phyloP scores from a whole-genome alignment of 2,113 vertebrate species.

The Aleadryas rufinucha region DNA sequence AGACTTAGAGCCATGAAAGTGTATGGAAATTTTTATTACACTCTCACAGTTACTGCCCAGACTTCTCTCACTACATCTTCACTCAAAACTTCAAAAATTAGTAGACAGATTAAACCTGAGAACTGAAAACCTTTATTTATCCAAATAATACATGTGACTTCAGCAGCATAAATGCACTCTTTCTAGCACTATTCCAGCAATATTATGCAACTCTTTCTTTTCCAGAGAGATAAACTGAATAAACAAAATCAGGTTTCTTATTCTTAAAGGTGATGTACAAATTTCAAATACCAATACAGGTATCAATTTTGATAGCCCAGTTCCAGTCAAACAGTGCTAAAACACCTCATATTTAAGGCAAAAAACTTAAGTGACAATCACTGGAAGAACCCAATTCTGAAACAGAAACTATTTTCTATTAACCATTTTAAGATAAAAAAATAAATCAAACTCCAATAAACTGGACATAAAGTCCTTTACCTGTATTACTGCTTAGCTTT shows the following conservation, averaged over 20 bases:
- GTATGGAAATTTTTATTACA: not conserved
- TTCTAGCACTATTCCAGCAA: constrained; percentile 5
- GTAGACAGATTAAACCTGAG: not conserved
- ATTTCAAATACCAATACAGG: not conserved
- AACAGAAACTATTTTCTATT: not conserved
- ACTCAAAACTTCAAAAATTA: constrained; percentile 6
- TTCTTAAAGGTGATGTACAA: not conserved
- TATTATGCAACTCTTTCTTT: not conserved
- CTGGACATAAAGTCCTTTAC: not conserved
- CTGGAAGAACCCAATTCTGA: not conserved
- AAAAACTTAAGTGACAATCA: not conserved
- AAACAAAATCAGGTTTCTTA: not conserved
- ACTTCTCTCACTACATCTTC: not conserved
- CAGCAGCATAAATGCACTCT: not conserved
- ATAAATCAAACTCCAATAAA: not conserved
- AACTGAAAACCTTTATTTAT: constrained; percentile 45
- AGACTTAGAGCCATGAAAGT: not conserved
- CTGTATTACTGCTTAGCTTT: not conserved
- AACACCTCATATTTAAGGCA: not conserved
- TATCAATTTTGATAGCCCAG: not conserved
- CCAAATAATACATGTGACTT: not conserved
- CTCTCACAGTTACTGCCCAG: not conserved
- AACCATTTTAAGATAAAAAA: constrained; percentile 5
- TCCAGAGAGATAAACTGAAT: not conserved
- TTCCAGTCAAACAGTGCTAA: not conserved